These are phyloP conservation scores for Anguilla megastoma DNA, from an alignment of 2,797 vertebrate genomes.

Conservation along the genomic window DNA sequence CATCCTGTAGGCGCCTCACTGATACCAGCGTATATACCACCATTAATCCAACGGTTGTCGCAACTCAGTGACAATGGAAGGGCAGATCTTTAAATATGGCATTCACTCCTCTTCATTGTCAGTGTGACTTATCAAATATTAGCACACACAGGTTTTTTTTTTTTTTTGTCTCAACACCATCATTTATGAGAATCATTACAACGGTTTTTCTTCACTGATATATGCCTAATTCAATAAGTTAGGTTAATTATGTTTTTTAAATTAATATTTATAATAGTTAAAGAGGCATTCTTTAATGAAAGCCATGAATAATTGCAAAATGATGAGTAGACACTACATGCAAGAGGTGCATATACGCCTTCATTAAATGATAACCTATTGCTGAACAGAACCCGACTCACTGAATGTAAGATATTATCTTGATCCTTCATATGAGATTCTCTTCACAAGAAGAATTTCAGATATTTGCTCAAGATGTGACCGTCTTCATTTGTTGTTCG, in stretches of 20 bases:
- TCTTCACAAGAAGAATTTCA: not conserved
- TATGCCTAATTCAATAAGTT: not conserved
- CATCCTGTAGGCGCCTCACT: not conserved
- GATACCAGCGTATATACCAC: constrained; percentile 6
- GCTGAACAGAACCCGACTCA: not conserved
- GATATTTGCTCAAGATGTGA: not conserved
- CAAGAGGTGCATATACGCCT: not conserved
- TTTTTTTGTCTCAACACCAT: not conserved
- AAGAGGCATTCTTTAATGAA: not conserved
- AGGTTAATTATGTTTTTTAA: not conserved
- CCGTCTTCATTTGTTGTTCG: not conserved
- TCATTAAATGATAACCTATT: not conserved
- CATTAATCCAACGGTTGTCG: constrained; percentile 12
- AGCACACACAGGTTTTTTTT: not conserved
- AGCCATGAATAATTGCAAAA: not conserved
- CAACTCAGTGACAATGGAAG: not conserved
- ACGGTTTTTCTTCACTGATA: not conserved
- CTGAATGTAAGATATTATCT: not conserved
- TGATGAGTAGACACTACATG: not conserved
- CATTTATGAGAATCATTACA: not conserved
- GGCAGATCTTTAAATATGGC: not conserved
- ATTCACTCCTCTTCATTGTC: not conserved
- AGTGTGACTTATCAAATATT: not conserved
- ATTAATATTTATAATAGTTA: not conserved
- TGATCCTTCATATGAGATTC: not conserved